phyloP scores from a whole-genome alignment of 2,113 vertebrate species.

The Octodon degus region DNA sequence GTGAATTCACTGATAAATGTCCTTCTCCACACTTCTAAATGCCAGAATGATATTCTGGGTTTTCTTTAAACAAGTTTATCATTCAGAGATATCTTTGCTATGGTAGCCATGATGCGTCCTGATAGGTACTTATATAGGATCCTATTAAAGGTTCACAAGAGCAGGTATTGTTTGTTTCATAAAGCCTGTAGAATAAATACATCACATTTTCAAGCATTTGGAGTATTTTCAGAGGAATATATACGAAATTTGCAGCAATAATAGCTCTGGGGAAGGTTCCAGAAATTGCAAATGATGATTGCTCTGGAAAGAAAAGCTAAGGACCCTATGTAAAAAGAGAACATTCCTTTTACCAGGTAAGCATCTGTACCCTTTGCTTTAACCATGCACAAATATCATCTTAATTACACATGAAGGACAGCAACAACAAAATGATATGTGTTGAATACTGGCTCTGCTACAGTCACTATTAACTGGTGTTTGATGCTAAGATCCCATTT shows the following conservation, averaged over 20 bases:
- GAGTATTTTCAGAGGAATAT: background rate
- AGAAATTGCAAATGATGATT: background rate
- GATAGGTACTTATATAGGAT: background rate
- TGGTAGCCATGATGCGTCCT: background rate
- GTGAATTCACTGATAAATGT: background rate
- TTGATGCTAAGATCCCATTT: constrained; percentile 21
- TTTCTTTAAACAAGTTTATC: background rate
- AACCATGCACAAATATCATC: background rate
- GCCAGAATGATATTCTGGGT: background rate
- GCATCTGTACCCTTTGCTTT: background rate
- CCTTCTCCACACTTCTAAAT: background rate
- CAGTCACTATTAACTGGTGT: background rate
- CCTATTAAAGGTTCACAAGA: background rate
- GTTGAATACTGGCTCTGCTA: background rate
- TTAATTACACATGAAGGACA: background rate
- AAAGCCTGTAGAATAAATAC: constrained; percentile 20
- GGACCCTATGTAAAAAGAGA: background rate
- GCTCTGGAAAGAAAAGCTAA: background rate
- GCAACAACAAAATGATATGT: background rate
- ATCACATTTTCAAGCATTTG: background rate
- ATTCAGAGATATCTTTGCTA: background rate
- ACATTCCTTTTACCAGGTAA: background rate
- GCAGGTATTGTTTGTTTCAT: background rate
- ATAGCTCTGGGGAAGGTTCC: background rate
- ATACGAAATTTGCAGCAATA: background rate